phyloP scores from a whole-genome alignment of 2,888 invertebrate species.

The Emmelina monodactyla region DNA sequence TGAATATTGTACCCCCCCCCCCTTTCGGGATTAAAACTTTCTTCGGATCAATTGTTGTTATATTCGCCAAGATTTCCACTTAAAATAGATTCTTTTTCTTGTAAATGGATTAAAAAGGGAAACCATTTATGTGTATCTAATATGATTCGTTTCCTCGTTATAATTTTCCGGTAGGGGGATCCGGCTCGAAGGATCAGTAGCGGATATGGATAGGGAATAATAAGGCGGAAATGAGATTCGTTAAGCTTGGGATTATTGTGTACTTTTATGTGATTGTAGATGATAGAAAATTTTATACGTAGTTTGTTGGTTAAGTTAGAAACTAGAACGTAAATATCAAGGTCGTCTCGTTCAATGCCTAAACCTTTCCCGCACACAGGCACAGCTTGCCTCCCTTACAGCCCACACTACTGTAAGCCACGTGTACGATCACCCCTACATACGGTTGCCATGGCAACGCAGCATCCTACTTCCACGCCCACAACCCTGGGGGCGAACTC shows the following conservation, averaged over 20 bases:
- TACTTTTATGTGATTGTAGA: not conserved
- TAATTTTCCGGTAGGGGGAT: constrained; percentile 38
- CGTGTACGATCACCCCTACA: constrained; percentile 50
- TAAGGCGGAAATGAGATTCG: constrained; percentile 21
- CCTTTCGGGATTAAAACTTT: constrained; percentile 45
- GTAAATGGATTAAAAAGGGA: not conserved
- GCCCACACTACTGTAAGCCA: constrained; percentile 34
- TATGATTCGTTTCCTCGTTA: constrained; percentile 34
- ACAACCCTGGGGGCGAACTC: constrained; percentile 63
- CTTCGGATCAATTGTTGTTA: constrained; percentile 20
- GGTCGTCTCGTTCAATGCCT: constrained; percentile 30
- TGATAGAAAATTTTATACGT: not conserved
- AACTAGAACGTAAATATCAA: constrained; percentile 58
- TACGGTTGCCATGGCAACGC: constrained; percentile 68
- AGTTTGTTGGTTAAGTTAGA: not conserved
- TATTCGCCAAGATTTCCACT: not conserved
- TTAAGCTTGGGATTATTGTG: not conserved
- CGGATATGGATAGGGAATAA: constrained; percentile 44
- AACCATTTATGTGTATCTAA: not conserved
- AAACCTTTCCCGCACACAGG: constrained; percentile 23
- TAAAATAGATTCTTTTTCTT: not conserved
- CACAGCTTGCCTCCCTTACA: constrained; percentile 25
- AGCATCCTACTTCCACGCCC: constrained; percentile 68
- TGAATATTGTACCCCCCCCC: constrained; percentile 45
- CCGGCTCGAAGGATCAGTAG: constrained; percentile 43